Percentiles rank a stretch among this genome's conserved stretches.
phyloP scores from a whole-genome alignment of 2,113 vertebrate genomes.

The Myotis lucifugus region DNA sequence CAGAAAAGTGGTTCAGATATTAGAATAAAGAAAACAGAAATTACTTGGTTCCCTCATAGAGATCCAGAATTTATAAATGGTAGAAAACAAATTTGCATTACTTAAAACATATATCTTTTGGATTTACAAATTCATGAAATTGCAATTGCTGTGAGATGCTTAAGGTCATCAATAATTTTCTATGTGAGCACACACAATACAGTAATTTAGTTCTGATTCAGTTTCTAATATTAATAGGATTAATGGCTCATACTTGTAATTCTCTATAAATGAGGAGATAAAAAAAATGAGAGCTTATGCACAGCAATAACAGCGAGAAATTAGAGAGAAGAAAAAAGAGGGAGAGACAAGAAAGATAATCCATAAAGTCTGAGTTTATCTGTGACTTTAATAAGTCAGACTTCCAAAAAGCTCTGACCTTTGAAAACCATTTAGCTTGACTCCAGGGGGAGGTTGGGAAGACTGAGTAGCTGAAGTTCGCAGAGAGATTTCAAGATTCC shows the following conservation, averaged over 20 bases:
- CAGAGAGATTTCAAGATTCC: constrained; percentile 45
- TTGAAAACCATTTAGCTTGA: constrained; percentile 52
- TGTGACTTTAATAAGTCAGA: constrained; percentile 29
- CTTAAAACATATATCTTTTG: constrained; percentile 44
- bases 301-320: constrained; percentile 11
- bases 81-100: constrained; percentile 38
- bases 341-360: constrained; percentile 36
- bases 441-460: neutral
- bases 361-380: constrained; percentile 46
- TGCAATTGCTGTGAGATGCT: constrained; percentile 31
- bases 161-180: constrained; percentile 57
- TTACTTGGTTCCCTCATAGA: constrained; percentile 45
- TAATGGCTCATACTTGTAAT: constrained; percentile 53
- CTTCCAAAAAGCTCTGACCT: constrained; percentile 45
- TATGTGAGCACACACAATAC: neutral
- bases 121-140: constrained; percentile 61
- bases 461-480: constrained; percentile 22
- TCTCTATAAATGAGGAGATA: constrained; percentile 42
- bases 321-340: constrained; percentile 9
- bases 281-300: neutral
- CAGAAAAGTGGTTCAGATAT: constrained; percentile 30
- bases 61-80: constrained; percentile 50
- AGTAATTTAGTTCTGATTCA: constrained; percentile 12
- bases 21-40: constrained; percentile 49
- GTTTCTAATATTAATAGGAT: constrained; percentile 48